phyloP scores from a whole-genome alignment of 2,888 invertebrate genomes.

The Leucania comma region DNA sequence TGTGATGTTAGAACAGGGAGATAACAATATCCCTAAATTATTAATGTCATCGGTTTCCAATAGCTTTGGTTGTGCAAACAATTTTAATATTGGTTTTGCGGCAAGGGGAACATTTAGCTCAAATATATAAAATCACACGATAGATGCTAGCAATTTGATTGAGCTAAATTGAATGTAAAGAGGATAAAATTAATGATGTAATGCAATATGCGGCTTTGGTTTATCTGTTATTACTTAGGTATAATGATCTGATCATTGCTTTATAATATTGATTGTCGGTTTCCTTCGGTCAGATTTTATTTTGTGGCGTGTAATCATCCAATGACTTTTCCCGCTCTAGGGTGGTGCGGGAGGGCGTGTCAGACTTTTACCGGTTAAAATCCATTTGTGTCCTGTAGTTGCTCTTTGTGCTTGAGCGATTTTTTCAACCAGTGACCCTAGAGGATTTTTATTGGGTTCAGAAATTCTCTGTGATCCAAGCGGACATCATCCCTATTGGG shows the following conservation, averaged over 20 bases:
- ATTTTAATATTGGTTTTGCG: conserved; percentile 13
- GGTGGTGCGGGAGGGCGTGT: no score
- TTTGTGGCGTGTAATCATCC: no score
- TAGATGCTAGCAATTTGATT: not conserved
- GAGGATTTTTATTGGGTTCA: no score
- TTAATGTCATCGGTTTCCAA: conserved; percentile 44
- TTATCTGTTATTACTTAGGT: conserved; percentile 21
- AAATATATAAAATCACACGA: conserved; percentile 8
- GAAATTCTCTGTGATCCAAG: no score
- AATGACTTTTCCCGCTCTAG: no score
- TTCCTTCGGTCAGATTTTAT: not conserved
- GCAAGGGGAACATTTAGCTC: not conserved
- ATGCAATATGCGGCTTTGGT: conserved; percentile 12
- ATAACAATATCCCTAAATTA: conserved; percentile 46
- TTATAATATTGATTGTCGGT: conserved; percentile 23
- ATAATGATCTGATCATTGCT: not conserved
- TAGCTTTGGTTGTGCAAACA: conserved; percentile 15
- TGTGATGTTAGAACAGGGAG: conserved; percentile 38
- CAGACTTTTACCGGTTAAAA: no score
- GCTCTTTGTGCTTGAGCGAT: no score
- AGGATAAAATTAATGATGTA: conserved; percentile 33
- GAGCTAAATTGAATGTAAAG: conserved; percentile 10
- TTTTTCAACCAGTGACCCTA: no score
- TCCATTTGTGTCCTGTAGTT: no score
- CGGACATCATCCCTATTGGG: no score